A percentile compares a stretch with the other conserved stretches of the same genome.
Evolutionary conservation across 2,113 vertebrate species (phyloP).

Genomic region (Ceyx margarethae): DNA sequence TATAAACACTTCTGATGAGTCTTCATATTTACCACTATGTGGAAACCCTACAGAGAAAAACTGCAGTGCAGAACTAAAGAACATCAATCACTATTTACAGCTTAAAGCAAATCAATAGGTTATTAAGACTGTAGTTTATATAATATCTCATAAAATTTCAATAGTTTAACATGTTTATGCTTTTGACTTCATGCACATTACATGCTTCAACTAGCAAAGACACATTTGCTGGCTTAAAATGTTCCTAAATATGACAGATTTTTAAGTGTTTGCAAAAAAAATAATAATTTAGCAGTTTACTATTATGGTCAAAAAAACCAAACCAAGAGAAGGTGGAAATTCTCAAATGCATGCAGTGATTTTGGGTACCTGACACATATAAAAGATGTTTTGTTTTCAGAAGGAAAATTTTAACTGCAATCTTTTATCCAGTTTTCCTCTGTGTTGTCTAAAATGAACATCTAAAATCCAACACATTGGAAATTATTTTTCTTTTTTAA

Average conservation of each 20-base stretch:
- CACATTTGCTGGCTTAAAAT: neutral
- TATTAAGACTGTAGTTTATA: neutral
- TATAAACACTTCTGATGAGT: neutral
- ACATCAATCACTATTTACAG: neutral
- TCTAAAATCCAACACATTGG: neutral
- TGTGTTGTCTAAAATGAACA: neutral
- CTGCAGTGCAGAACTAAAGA: neutral
- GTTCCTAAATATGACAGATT: neutral
- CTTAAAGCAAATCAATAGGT: neutral
- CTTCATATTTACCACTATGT: neutral
- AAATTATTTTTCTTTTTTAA: neutral
- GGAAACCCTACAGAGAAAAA: neutral
- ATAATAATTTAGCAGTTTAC: neutral
- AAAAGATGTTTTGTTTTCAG: neutral
- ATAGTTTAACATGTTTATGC: neutral
- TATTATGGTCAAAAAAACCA: neutral
- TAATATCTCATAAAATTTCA: neutral
- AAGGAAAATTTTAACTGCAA: neutral
- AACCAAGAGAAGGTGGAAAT: neutral
- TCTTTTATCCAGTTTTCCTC: neutral
- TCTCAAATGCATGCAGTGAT: neutral
- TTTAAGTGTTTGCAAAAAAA: neutral
- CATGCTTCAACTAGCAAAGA: neutral
- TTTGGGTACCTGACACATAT: neutral
- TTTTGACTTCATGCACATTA: neutral